Conservation (phyloP, 2,888 invertebrate species). For the Polyommatus iphigenia region DNA sequence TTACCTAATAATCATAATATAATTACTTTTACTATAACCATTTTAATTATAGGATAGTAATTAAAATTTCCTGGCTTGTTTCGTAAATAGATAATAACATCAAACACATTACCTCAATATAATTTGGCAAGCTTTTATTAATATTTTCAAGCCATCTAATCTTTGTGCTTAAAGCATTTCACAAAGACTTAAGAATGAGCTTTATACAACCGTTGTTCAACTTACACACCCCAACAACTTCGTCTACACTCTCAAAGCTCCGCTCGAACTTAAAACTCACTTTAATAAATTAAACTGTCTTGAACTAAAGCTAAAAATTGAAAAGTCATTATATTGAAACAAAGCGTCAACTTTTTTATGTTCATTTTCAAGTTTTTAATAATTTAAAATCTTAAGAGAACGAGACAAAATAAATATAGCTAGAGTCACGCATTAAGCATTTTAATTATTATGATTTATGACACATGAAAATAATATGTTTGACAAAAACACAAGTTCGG, state of each 20-base stretch:
- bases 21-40: no score
- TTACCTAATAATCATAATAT: no score
- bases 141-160: constrained; percentile 25
- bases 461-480: no score
- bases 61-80: no score
- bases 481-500: no score
- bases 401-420: background rate
- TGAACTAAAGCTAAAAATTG: constrained; percentile 2
- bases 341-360: background rate
- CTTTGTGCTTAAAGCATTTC: constrained; percentile 11
- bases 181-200: constrained; percentile 26
- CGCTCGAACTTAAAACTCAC: constrained; percentile 5
- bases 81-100: background rate
- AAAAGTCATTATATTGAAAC: constrained; percentile 19
- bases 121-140: background rate
- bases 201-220: constrained; percentile 26
- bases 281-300: constrained; percentile 15
- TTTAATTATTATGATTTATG: no score
- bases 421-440: no score
- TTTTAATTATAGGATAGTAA: no score
- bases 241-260: constrained; percentile 12
- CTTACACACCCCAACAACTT: constrained; percentile 28
- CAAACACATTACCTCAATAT: background rate
- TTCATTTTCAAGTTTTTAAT: background rate
- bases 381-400: background rate